These are phyloP conservation scores for Cydia fagiglandana DNA, from an alignment of 1,140 invertebrate species.

Conservation along the genomic window DNA sequence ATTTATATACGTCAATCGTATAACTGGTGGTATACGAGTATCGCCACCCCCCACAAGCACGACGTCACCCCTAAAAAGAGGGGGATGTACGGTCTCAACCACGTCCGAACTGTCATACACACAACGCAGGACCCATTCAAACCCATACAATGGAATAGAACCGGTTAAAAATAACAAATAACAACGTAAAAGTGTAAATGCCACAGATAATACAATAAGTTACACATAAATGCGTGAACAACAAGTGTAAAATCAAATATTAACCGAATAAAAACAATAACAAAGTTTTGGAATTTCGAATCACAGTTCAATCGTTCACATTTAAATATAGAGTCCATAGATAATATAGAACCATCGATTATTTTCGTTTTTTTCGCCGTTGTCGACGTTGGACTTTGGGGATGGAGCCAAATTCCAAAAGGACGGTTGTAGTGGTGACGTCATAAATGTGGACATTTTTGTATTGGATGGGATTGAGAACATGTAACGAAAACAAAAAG, in stretches of 20 bases:
- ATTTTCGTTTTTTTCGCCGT: constrained; percentile 78
- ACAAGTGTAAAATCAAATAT: constrained; percentile 29
- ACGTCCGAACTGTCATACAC: constrained; percentile 66
- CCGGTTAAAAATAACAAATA: constrained; percentile 42
- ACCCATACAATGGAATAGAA: constrained; percentile 45
- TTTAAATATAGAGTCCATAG: constrained; percentile 40
- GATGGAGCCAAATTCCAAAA: constrained; percentile 68
- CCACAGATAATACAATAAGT: constrained; percentile 63
- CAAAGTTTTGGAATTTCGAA: constrained; percentile 46
- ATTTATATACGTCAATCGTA: constrained; percentile 55
- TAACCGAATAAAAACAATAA: constrained; percentile 33
- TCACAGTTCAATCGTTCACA: constrained; percentile 70
- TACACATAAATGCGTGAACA: constrained; percentile 41
- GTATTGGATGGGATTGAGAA: constrained; percentile 74
- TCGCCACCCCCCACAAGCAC: constrained; percentile 86
- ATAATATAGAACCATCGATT: constrained; percentile 43
- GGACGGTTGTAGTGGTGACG: constrained; percentile 39
- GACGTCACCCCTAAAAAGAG: constrained; percentile 84
- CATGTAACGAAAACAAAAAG: constrained; percentile 79
- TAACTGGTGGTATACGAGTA: constrained; percentile 78
- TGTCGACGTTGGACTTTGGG: constrained; percentile 77
- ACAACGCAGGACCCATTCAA: constrained; percentile 51
- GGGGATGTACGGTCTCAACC: constrained; percentile 79
- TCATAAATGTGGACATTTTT: constrained; percentile 52
- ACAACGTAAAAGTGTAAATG: constrained; percentile 53